A percentile compares a stretch with the other conserved stretches of the same genome.
Evolutionary conservation across 2,797 vertebrate species (phyloP).

Genomic region (Gallinago stenura): DNA sequence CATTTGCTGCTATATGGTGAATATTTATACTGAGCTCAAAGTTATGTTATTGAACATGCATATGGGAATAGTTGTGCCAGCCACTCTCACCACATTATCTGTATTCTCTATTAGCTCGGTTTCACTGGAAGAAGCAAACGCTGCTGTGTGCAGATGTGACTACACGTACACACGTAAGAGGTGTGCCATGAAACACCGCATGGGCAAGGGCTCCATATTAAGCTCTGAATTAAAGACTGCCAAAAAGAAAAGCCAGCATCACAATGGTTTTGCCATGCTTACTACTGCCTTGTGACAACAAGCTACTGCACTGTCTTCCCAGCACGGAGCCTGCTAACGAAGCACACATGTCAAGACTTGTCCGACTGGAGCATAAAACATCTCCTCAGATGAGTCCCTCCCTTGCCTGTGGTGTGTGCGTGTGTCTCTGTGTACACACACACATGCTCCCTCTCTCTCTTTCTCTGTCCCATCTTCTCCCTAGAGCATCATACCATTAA

Average conservation of each 20-base stretch:
- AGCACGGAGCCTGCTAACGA: neutral
- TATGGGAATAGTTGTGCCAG: neutral
- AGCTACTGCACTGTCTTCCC: neutral
- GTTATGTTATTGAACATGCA: neutral
- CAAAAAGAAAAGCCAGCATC: neutral
- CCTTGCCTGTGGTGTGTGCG: neutral
- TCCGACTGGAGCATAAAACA: conserved; percentile 32
- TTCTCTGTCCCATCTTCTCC: neutral
- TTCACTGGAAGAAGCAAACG: neutral
- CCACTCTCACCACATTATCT: neutral
- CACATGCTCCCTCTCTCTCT: neutral
- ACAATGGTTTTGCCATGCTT: neutral
- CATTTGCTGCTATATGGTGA: neutral
- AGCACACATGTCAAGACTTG: conserved; percentile 64
- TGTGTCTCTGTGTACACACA: neutral
- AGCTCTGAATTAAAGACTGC: neutral
- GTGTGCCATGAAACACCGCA: neutral
- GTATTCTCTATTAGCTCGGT: neutral
- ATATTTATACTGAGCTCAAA: neutral
- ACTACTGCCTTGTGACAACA: neutral
- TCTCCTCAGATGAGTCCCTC: conserved; percentile 16
- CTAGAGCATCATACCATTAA: conserved; percentile 34
- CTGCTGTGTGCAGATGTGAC: neutral
- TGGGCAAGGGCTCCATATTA: neutral
- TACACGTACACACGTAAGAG: fast-evolving